phyloP scores from a whole-genome alignment of 2,888 invertebrate genomes.

The Carterocephalus palaemon region DNA sequence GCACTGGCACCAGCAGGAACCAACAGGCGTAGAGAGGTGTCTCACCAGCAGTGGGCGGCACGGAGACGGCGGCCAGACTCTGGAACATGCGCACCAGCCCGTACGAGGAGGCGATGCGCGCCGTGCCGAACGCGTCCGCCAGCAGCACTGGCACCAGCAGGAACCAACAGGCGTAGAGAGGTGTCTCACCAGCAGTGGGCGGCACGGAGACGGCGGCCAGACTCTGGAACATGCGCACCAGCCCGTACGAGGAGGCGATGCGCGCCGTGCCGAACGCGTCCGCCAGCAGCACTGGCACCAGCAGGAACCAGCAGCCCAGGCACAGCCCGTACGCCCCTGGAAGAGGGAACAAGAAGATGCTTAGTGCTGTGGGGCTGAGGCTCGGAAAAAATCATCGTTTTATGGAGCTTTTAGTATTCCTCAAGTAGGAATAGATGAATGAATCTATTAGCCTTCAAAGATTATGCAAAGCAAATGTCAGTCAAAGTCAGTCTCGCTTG shows the following conservation, averaged over 20 bases:
- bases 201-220: conserved; percentile 85
- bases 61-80: conserved; percentile 85
- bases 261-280: conserved; percentile 86
- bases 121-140: conserved; percentile 86
- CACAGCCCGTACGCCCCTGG: conserved; percentile 83
- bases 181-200: conserved; percentile 83
- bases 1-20: conserved; percentile 85
- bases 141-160: conserved; percentile 84
- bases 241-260: conserved; percentile 86
- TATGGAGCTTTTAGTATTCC: no score
- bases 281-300: conserved; percentile 85
- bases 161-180: conserved; percentile 90
- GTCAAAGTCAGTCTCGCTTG: no score
- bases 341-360: no score
- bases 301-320: conserved; percentile 86
- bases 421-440: no score
- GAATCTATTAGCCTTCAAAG: no score
- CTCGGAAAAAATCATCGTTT: no score
- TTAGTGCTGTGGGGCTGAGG: no score
- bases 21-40: no score
- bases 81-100: conserved; percentile 88
- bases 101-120: conserved; percentile 86
- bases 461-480: no score
- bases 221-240: conserved; percentile 87
- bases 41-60: conserved; percentile 86